phyloP scores from a whole-genome alignment of 2,888 invertebrate species.

The Glaucopsyche alexis region DNA sequence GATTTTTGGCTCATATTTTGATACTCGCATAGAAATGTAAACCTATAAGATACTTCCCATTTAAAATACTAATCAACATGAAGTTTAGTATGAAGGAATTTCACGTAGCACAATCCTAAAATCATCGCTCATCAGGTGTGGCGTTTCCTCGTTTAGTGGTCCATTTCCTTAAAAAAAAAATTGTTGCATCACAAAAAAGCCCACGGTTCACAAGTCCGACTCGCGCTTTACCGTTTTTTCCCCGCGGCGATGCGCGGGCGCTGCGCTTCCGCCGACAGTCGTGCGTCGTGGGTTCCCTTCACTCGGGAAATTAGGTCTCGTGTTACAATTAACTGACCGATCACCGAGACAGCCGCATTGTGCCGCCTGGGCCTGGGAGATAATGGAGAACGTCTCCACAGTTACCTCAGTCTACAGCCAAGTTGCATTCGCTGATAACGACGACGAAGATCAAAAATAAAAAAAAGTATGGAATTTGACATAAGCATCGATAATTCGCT shows the following conservation, averaged over 20 bases:
- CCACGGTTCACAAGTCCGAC: neutral
- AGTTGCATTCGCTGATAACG: neutral
- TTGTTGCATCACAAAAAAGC: neutral
- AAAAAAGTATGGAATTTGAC: too few species aligned
- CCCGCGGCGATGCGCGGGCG: constrained; percentile 34
- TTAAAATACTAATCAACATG: too few species aligned
- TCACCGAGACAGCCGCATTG: neutral
- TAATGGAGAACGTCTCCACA: neutral
- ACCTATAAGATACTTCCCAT: too few species aligned
- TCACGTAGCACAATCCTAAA: too few species aligned
- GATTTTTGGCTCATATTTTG: too few species aligned
- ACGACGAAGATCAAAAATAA: neutral
- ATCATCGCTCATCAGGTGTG: too few species aligned
- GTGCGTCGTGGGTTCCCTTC: constrained; percentile 35
- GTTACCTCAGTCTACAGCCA: neutral
- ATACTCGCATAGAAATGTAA: too few species aligned
- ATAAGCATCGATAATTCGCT: too few species aligned
- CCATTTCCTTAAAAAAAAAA: too few species aligned
- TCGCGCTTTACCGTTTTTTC: neutral
- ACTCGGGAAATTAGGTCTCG: constrained; percentile 30
- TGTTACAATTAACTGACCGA: constrained; percentile 33
- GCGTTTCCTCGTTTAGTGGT: too few species aligned
- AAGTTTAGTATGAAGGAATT: too few species aligned
- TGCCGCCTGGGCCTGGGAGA: neutral
- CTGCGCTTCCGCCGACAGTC: constrained; percentile 42